These are phyloP conservation scores for Cephalopterus ornatus DNA, from an alignment of 2,113 vertebrate genomes.

Conservation along the genomic window DNA sequence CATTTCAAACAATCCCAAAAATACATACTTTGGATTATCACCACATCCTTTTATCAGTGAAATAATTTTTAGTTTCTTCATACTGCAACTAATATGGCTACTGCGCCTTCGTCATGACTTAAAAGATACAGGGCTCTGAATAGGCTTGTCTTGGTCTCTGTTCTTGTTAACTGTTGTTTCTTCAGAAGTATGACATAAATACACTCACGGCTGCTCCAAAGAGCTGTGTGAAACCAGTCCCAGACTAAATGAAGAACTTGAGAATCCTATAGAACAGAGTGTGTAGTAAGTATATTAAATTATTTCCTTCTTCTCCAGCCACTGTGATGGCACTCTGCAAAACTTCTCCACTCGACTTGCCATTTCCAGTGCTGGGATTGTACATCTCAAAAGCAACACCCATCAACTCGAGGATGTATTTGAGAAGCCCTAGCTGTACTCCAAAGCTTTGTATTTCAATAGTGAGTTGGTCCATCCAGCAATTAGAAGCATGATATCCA, in stretches of 20 bases:
- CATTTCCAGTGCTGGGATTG: neutral
- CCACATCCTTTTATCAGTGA: neutral
- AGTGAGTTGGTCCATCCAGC: neutral
- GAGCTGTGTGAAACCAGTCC: neutral
- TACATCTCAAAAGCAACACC: neutral
- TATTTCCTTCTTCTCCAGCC: neutral
- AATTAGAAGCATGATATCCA: neutral
- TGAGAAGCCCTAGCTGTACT: neutral
- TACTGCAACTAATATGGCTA: neutral
- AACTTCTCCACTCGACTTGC: neutral
- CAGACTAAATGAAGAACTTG: neutral
- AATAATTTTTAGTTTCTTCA: neutral
- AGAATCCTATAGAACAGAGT: neutral
- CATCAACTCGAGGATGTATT: neutral
- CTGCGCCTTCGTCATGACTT: rapidly evolving
- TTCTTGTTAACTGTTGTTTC: neutral
- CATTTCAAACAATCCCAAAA: neutral
- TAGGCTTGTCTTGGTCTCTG: neutral
- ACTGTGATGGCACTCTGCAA: neutral
- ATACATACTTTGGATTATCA: neutral
- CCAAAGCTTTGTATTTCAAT: neutral
- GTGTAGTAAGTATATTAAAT: neutral
- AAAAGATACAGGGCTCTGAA: neutral
- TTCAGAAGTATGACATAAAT: neutral
- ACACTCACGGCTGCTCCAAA: neutral